Conservation (phyloP, 2,113 vertebrate genomes). For the Paracanthobrama guichenoti region DNA sequence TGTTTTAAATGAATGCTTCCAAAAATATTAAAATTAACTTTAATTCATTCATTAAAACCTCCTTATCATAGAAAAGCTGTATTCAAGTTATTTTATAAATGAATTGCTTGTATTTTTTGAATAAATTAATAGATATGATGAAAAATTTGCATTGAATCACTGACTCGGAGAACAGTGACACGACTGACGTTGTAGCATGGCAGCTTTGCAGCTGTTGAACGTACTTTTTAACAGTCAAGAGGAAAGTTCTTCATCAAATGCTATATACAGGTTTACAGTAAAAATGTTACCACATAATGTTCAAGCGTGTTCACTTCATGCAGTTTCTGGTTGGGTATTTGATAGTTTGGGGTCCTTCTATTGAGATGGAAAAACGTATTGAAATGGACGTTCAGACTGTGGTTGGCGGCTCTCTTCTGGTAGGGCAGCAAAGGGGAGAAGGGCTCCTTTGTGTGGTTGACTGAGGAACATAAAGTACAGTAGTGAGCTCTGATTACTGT, state of each 20-base stretch:
- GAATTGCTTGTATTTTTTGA: not conserved
- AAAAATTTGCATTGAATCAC: not conserved
- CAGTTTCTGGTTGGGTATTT: not conserved
- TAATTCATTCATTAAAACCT: no score
- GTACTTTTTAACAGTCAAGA: not conserved
- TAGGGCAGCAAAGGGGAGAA: slow-evolving; percentile 33
- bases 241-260: not conserved
- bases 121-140: not conserved
- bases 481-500: slow-evolving; percentile 36
- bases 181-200: not conserved
- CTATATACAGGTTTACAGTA: not conserved
- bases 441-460: slow-evolving; percentile 49
- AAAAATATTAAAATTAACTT: no score
- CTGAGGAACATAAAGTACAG: slow-evolving; percentile 47
- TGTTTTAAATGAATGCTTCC: not conserved
- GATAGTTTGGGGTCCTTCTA: not conserved
- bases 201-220: not conserved
- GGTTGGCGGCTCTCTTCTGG: slow-evolving; percentile 15
- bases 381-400: slow-evolving; percentile 25
- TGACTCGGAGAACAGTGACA: not conserved
- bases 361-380: not conserved
- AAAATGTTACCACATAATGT: not conserved
- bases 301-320: not conserved
- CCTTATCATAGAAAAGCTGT: not conserved
- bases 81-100: not conserved